Evolutionary conservation across 2,797 vertebrate species (phyloP).

Genomic region (Propithecus deckenii): DNA sequence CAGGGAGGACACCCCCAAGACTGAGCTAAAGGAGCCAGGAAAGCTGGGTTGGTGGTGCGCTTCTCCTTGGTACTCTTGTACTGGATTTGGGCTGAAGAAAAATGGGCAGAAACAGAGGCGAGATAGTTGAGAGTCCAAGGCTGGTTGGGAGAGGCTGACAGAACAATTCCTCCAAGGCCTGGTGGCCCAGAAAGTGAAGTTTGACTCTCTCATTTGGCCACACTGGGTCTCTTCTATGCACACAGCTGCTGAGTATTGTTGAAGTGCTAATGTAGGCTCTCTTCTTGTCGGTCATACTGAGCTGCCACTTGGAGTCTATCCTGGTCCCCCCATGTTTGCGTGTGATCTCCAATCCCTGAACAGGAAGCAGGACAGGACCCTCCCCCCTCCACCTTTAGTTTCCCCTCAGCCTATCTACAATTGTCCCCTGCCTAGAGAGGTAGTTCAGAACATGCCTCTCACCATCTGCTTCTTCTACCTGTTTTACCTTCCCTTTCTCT

Average conservation of each 20-base stretch:
- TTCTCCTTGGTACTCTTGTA: neutral
- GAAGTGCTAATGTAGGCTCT: neutral
- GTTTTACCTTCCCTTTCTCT: neutral
- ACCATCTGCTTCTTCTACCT: neutral
- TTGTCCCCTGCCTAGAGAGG: neutral
- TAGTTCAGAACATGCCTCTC: neutral
- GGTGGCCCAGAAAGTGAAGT: neutral
- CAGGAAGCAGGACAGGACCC: neutral
- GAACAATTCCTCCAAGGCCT: neutral
- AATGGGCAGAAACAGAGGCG: neutral
- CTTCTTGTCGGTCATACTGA: neutral
- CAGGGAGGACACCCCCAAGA: neutral
- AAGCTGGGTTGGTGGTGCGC: neutral
- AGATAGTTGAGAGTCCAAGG: neutral
- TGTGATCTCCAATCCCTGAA: neutral
- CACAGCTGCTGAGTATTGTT: neutral
- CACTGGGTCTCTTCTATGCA: neutral
- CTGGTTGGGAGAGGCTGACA: neutral
- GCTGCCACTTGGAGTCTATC: neutral
- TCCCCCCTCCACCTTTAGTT: neutral
- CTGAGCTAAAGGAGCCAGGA: neutral
- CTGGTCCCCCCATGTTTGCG: neutral
- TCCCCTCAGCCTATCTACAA: neutral
- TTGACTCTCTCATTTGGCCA: neutral
- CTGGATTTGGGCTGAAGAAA: neutral